A percentile compares a stretch with the other conserved stretches of the same genome.
Conservation (phyloP, 2,888 invertebrate species). For the Prosopocoilus inquinatus region DNA sequence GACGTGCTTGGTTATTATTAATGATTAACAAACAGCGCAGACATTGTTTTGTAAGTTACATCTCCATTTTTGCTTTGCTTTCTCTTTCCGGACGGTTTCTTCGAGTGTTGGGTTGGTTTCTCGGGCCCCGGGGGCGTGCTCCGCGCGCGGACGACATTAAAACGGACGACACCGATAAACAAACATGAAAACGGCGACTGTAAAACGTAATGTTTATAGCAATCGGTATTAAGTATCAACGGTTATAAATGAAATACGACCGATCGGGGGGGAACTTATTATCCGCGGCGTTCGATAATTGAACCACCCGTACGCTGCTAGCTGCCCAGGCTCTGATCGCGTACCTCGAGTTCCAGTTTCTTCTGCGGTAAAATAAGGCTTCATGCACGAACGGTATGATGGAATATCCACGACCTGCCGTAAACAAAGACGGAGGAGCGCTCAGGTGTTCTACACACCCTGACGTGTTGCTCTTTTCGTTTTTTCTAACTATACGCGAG, state of each 20-base stretch:
- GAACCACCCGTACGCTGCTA: neutral
- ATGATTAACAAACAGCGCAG: too few species aligned
- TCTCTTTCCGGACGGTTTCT: too few species aligned
- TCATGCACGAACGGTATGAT: conserved; percentile 36
- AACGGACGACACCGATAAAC: neutral
- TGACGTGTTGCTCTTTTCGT: conserved; percentile 33
- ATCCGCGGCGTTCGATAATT: neutral
- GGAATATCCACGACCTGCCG: conserved; percentile 34
- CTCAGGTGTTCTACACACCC: conserved; percentile 31
- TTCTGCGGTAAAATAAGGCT: conserved; percentile 8
- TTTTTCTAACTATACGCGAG: conserved; percentile 18
- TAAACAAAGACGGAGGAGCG: conserved; percentile 34
- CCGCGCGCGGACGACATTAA: neutral
- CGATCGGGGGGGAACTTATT: neutral
- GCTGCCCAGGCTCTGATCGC: neutral
- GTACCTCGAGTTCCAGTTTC: neutral
- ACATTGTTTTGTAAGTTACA: too few species aligned
- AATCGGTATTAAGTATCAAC: neutral
- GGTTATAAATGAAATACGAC: neutral
- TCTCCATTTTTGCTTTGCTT: too few species aligned
- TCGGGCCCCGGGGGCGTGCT: neutral
- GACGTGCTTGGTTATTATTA: too few species aligned
- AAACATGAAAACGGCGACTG: neutral
- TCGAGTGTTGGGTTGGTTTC: too few species aligned
- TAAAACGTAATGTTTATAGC: neutral